Evolutionary conservation across 2,797 vertebrate genomes (phyloP).

Genomic region (Garrulus glandarius): DNA sequence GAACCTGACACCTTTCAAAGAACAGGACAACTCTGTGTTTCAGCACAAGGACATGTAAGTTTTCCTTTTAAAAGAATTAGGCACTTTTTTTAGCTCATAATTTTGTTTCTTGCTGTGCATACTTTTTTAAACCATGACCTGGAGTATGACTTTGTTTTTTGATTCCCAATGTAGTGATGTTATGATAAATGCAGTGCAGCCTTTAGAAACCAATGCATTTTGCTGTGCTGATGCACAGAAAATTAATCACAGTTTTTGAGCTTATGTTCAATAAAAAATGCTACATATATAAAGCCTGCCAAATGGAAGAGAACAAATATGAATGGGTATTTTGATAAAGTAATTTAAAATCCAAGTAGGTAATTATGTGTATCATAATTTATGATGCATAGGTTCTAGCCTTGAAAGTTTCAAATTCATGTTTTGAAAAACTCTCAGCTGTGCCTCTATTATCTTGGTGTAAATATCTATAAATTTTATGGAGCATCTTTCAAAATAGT

Average conservation of each 20-base stretch:
- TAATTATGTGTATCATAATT: background rate
- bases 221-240: background rate
- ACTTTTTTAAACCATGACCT: background rate
- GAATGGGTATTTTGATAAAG: background rate
- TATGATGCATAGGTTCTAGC: background rate
- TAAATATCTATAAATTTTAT: background rate
- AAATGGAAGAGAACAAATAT: background rate
- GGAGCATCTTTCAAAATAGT: background rate
- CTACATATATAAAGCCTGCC: background rate
- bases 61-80: background rate
- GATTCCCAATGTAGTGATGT: background rate
- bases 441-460: background rate
- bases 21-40: conserved; percentile 79
- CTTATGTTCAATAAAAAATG: background rate
- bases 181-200: background rate
- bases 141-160: background rate
- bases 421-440: background rate
- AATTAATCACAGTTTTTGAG: background rate
- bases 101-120: background rate
- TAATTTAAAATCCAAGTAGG: background rate
- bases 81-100: background rate
- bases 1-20: conserved; percentile 80
- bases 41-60: conserved; percentile 81
- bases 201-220: background rate
- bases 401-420: background rate